A percentile compares a stretch with the other conserved stretches of the same genome.
These are phyloP conservation scores for Entelurus aequoreus DNA, from an alignment of 2,113 vertebrate genomes.

Conservation along the genomic window DNA sequence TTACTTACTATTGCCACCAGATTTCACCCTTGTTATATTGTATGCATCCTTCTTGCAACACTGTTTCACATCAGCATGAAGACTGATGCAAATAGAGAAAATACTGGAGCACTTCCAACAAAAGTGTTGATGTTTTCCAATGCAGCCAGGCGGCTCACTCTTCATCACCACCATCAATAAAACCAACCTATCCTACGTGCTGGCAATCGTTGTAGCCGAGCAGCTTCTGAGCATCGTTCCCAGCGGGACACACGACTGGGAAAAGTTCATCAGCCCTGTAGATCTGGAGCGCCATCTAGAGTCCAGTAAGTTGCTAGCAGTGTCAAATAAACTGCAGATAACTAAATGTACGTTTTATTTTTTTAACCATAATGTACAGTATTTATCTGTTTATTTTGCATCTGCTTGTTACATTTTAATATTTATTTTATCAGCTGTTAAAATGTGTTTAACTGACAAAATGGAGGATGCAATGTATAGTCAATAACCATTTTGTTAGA, in stretches of 20 bases:
- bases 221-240: constrained; percentile 83
- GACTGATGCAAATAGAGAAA: background rate
- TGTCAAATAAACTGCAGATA: no score
- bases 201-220: constrained; percentile 87
- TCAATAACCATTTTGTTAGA: no score
- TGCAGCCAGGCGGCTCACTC: constrained; percentile 84
- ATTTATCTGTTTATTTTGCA: no score
- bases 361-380: no score
- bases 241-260: constrained; percentile 92
- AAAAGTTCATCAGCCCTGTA: constrained; percentile 89
- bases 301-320: constrained; percentile 77
- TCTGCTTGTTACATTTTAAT: no score
- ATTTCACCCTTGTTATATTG: background rate
- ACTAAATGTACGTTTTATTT: no score
- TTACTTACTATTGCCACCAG: background rate
- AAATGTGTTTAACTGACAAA: no score
- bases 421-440: no score
- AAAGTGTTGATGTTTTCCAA: background rate
- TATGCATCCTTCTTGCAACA: background rate
- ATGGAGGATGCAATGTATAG: no score
- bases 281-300: constrained; percentile 83
- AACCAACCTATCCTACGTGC: constrained; percentile 83
- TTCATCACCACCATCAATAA: constrained; percentile 95
- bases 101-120: background rate
- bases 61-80: background rate